Evolutionary conservation across 2,113 vertebrate genomes (phyloP).

Genomic region (Saccopteryx leptura): DNA sequence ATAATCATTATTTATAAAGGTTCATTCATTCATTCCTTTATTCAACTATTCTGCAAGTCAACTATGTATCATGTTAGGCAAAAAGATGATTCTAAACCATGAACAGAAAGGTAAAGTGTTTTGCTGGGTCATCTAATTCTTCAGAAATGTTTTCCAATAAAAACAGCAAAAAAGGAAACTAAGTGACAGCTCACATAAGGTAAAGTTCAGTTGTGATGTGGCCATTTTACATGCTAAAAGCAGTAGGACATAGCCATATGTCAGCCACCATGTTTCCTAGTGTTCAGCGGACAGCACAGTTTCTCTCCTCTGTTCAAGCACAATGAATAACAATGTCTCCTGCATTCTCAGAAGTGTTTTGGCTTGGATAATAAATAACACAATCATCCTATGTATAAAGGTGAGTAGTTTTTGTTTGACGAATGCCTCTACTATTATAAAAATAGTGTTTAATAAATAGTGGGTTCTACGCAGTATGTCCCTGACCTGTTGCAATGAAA

Average conservation of each 20-base stretch:
- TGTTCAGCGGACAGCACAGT: background rate
- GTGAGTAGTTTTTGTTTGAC: background rate
- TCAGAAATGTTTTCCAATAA: slow-evolving; percentile 23
- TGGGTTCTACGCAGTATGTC: background rate
- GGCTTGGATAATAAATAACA: background rate
- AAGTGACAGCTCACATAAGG: background rate
- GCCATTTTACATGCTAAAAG: background rate
- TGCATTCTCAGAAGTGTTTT: background rate
- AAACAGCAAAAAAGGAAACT: background rate
- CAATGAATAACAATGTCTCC: background rate
- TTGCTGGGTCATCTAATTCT: background rate
- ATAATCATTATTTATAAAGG: background rate
- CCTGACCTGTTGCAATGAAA: background rate
- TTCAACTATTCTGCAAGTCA: background rate
- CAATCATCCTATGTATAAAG: background rate
- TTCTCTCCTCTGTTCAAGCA: background rate
- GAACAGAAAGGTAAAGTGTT: background rate
- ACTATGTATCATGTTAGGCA: background rate
- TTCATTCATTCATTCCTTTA: background rate
- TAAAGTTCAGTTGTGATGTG: background rate
- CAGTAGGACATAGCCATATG: background rate
- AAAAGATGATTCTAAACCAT: background rate
- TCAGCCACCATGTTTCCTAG: background rate
- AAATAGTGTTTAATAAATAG: background rate
- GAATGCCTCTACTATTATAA: background rate